A percentile compares a stretch with the other conserved stretches of the same genome.
Conservation (phyloP, 2,888 invertebrate species). For the Panopea generosa region DNA sequence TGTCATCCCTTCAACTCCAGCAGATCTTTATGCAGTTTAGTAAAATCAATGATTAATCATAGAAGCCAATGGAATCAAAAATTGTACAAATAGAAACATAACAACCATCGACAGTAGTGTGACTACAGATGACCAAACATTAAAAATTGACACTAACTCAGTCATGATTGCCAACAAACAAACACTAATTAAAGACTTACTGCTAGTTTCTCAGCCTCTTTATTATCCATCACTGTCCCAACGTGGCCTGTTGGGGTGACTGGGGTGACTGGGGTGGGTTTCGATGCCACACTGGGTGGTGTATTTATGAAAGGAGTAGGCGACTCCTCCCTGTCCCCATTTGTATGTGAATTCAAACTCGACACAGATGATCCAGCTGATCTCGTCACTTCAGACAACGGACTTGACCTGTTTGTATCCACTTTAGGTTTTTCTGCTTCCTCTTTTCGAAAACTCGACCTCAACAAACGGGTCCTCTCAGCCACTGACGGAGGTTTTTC, state of each 20-base stretch:
- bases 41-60: too few relatives aligned
- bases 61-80: too few relatives aligned
- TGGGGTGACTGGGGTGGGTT: constrained; percentile 12
- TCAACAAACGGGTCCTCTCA: constrained; percentile 75
- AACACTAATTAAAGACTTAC: not conserved
- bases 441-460: constrained; percentile 78
- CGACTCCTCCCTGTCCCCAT: constrained; percentile 69
- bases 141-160: too few relatives aligned
- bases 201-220: constrained; percentile 30
- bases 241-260: too few relatives aligned
- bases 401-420: constrained; percentile 61
- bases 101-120: too few relatives aligned
- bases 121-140: too few relatives aligned
- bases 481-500: constrained; percentile 81
- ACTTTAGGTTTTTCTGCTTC: constrained; percentile 72
- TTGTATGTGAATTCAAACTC: constrained; percentile 60
- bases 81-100: too few relatives aligned
- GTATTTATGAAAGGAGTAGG: constrained; percentile 40
- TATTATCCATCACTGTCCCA: constrained; percentile 51
- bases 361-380: constrained; percentile 62
- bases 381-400: constrained; percentile 62
- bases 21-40: too few relatives aligned
- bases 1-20: too few relatives aligned
- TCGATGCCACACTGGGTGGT: constrained; percentile 10
- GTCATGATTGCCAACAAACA: too few relatives aligned